Conservation (phyloP, 2,888 invertebrate genomes). For the Mimachlamys varia region DNA sequence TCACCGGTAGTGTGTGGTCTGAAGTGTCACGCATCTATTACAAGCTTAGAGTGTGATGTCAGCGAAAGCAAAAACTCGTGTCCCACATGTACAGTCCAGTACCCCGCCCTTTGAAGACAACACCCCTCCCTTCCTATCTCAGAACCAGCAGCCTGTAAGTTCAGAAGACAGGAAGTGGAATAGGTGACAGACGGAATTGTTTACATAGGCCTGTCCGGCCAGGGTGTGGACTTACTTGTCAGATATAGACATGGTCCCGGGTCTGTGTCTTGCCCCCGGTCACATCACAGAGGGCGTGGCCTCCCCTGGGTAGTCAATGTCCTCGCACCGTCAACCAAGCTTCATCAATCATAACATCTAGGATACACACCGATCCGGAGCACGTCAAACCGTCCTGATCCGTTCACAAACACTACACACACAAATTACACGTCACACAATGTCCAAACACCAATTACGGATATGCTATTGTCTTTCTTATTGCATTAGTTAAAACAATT, state of each 20-base stretch:
- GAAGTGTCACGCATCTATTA: background rate
- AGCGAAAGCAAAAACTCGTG: background rate
- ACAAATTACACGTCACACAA: background rate
- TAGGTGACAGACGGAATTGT: slow-evolving; percentile 27
- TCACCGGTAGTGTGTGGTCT: background rate
- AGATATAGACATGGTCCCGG: slow-evolving; percentile 36
- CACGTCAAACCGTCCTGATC: background rate
- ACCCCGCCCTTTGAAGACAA: background rate
- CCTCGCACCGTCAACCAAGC: slow-evolving; percentile 13
- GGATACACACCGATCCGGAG: background rate
- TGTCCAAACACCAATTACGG: background rate
- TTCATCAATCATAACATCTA: slow-evolving; percentile 28
- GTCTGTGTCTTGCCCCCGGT: slow-evolving; percentile 19
- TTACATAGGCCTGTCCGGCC: slow-evolving; percentile 11
- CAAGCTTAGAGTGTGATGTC: background rate
- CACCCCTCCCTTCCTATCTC: background rate
- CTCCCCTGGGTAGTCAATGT: slow-evolving; percentile 21
- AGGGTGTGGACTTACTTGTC: slow-evolving; percentile 17
- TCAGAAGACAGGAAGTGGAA: background rate
- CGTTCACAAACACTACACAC: background rate
- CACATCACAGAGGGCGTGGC: slow-evolving; percentile 27
- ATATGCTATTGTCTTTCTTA: background rate
- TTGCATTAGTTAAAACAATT: background rate
- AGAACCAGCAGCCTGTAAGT: background rate
- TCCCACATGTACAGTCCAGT: background rate